Base-by-base conservation (phyloP, 2,888 invertebrate species). In the Hartigia nigra region DNA sequence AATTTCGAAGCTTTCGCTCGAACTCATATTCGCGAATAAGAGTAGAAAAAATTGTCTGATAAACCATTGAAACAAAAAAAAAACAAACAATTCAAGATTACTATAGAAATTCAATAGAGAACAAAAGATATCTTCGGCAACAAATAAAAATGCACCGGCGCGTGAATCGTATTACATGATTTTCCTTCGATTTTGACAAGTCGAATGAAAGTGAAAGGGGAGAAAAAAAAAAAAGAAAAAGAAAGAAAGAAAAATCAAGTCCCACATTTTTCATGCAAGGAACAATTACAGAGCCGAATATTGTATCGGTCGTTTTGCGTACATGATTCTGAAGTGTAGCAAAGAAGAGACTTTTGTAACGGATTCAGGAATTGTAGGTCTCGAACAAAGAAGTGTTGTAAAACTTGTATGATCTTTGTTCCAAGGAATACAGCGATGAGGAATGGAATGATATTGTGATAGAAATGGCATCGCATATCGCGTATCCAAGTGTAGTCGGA, bases 401-500 rank as follows among this genome's bases (percentile, higher is more conserved):
- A 55, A 55, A 55, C 55, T 55, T 55, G 55, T 23, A 55, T 55
- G 55, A 55, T 55, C 55, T 55, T 55, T 55, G 55, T 55, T 55
- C 55, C 55, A 55, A 55, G 55, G 55, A 23, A 55, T 55, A 55
- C 55, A 9, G 55, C 55, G 55, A 55, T 9, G 55, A 55, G 55
- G 55, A 55, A 55, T 55, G 55, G 23, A 55, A 55, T 55, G 55
- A 55, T 55, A 55, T 55, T 55, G 55, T 55, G 23, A 55, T 55
- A 55, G 55, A 55, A 55, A 55, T 55, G 55, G 23, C 55, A 55
- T 55, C 55, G 55, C 55, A 55, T 55, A 55, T 55, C 55, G 55
- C 55, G 55, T 55, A 55, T 55, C 55, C 55, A 55, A 55, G 55
- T 55, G 55, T 55, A 55, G 55, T 72, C 78, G 84, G 82, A 83